Percentiles rank a stretch among this genome's conserved stretches.
These are phyloP conservation scores for Phylloscopus collybita DNA, from an alignment of 2,797 vertebrate genomes.

Conservation along the genomic window DNA sequence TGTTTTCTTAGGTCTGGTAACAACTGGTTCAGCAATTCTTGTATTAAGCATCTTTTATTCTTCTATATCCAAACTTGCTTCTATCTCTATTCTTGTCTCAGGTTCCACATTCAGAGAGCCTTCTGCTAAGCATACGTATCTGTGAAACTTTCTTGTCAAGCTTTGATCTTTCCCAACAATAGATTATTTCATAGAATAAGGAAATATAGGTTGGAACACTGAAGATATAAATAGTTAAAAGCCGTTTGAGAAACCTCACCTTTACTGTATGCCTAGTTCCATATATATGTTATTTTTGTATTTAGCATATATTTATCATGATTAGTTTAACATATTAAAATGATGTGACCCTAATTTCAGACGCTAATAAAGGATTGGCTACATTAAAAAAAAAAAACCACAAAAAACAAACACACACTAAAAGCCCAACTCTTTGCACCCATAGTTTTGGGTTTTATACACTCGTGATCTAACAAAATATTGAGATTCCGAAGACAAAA, in stretches of 20 bases:
- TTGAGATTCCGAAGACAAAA: background rate
- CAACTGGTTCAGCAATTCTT: too few relatives aligned
- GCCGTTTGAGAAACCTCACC: background rate
- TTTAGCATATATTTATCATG: background rate
- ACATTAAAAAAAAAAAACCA: background rate
- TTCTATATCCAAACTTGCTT: too few relatives aligned
- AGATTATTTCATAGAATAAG: background rate
- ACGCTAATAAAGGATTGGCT: background rate
- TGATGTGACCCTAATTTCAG: background rate
- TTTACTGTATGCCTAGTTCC: background rate
- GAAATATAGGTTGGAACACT: background rate
- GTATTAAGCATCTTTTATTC: too few relatives aligned
- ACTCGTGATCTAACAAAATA: background rate
- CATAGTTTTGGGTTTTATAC: background rate
- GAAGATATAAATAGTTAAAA: background rate
- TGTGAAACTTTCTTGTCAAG: too few relatives aligned
- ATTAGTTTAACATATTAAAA: background rate
- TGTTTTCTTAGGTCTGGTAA: too few relatives aligned
- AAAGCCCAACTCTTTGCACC: accelerated
- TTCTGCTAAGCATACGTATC: too few relatives aligned
- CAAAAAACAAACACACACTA: too few relatives aligned
- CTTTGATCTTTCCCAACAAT: too few relatives aligned
- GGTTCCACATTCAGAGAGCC: too few relatives aligned
- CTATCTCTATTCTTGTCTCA: too few relatives aligned
- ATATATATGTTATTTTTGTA: background rate